phyloP scores from a whole-genome alignment of 2,113 vertebrate species.

The Geococcyx californianus region DNA sequence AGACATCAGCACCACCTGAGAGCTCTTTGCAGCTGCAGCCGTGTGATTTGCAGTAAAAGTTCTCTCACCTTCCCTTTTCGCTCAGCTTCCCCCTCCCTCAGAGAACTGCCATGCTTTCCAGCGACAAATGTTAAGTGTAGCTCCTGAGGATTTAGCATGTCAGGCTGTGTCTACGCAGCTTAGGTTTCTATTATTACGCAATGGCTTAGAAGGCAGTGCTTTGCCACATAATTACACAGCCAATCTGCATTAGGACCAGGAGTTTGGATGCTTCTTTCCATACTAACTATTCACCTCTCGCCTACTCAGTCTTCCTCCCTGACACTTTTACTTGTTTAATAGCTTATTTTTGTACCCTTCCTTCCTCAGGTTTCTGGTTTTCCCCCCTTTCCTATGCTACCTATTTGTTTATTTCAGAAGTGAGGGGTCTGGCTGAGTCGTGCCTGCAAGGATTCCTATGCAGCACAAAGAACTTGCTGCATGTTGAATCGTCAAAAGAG shows the following conservation, averaged over 20 bases:
- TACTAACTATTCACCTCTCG: not conserved
- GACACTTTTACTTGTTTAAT: not conserved
- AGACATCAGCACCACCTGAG: not conserved
- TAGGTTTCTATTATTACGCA: slow-evolving; percentile 72
- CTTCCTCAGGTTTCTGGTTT: not conserved
- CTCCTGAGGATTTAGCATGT: slow-evolving; percentile 70
- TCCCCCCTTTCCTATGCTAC: not conserved
- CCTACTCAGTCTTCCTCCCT: not conserved
- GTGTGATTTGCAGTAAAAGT: slow-evolving; percentile 10
- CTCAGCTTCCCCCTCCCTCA: not conserved
- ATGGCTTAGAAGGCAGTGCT: slow-evolving; percentile 61
- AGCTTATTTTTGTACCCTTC: not conserved
- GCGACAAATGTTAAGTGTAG: slow-evolving; percentile 60
- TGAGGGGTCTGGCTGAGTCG: not conserved
- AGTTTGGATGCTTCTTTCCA: not conserved
- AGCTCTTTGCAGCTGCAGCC: not conserved
- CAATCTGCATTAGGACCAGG: slow-evolving; percentile 31
- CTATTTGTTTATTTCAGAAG: not conserved
- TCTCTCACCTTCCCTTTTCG: not conserved
- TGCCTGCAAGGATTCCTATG: not conserved
- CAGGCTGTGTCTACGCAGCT: slow-evolving; percentile 65
- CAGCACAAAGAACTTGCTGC: slow-evolving; percentile 29
- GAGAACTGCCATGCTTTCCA: slow-evolving; percentile 43
- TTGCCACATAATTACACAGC: slow-evolving; percentile 41
- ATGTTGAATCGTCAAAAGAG: slow-evolving; percentile 30